Evolutionary conservation across 2,113 vertebrate genomes (phyloP).

Genomic region (Pomatorhinus ruficollis): DNA sequence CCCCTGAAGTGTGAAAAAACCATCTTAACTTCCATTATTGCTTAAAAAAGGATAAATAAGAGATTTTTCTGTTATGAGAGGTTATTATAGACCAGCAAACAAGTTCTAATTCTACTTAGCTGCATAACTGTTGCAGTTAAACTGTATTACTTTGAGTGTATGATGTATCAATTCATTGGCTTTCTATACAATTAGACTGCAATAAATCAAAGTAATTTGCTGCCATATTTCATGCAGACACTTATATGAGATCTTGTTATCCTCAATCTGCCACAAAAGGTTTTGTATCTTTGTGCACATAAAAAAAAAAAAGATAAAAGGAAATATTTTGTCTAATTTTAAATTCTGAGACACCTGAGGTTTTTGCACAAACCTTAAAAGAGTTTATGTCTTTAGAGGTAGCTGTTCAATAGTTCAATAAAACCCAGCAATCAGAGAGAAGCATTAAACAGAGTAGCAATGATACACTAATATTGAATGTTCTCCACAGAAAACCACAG

Average conservation of each 20-base stretch:
- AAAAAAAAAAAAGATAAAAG: neutral
- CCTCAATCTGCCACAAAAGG: neutral
- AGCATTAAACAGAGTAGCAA: neutral
- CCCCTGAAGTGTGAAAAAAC: neutral
- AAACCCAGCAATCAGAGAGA: neutral
- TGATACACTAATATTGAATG: neutral
- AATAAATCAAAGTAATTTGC: conserved; percentile 52
- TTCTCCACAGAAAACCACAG: neutral
- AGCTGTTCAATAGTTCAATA: neutral
- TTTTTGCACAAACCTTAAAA: neutral
- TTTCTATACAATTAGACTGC: conserved; percentile 17
- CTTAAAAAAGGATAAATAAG: conserved; percentile 3
- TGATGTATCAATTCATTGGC: neutral
- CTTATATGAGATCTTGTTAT: neutral
- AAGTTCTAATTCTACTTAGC: conserved; percentile 6
- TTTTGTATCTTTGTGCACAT: neutral
- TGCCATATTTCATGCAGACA: neutral
- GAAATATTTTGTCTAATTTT: neutral
- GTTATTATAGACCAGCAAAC: neutral
- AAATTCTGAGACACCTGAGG: neutral
- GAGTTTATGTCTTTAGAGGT: neutral
- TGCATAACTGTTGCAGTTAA: conserved; percentile 14
- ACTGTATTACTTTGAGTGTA: neutral
- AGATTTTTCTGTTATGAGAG: neutral
- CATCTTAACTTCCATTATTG: neutral